A percentile compares a stretch with the other conserved stretches of the same genome.
These are phyloP conservation scores for Dysidea cf. avara DNA, from an alignment of 37 sponge, comb jelly and placozoan species.

Conservation along the genomic window DNA sequence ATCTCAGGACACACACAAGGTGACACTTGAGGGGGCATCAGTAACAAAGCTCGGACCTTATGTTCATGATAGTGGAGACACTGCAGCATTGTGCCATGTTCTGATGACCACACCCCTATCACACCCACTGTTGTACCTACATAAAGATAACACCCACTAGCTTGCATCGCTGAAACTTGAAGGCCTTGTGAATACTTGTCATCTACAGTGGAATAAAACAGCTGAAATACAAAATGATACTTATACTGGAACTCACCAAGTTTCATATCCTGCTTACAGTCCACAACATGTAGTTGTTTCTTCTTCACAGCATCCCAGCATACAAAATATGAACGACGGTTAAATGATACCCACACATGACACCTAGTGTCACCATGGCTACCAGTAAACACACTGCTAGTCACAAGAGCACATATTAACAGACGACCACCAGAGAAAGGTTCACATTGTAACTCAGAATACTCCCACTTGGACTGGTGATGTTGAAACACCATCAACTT, in stretches of 20 bases:
- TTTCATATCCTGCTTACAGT: constrained; percentile 39
- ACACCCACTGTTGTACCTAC: constrained; percentile 18
- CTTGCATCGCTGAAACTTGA: constrained; percentile 9
- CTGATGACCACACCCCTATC: constrained; percentile 14
- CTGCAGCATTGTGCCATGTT: constrained; percentile 25
- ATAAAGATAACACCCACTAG: constrained; percentile 11
- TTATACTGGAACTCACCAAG: constrained; percentile 6
- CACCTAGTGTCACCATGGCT: not conserved
- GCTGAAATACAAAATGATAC: not conserved
- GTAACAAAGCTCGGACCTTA: constrained; percentile 53
- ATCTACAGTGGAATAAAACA: not conserved
- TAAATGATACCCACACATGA: constrained; percentile 66
- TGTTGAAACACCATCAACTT: constrained; percentile 27
- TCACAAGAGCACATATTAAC: constrained; percentile 44
- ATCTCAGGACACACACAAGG: constrained; percentile 70
- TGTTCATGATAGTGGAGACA: constrained; percentile 42
- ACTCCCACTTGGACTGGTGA: constrained; percentile 2
- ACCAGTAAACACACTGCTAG: constrained; percentile 32
- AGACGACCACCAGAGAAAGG: constrained; percentile 8
- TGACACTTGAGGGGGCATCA: constrained; percentile 41
- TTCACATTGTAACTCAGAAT: constrained; percentile 2
- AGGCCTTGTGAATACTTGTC: too few relatives aligned
- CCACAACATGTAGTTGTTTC: constrained; percentile 19
- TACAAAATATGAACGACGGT: constrained; percentile 31
- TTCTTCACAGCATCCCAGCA: constrained; percentile 56